These are phyloP conservation scores for Exocentrus adspersus DNA, from an alignment of 2,888 invertebrate species.

Conservation along the genomic window DNA sequence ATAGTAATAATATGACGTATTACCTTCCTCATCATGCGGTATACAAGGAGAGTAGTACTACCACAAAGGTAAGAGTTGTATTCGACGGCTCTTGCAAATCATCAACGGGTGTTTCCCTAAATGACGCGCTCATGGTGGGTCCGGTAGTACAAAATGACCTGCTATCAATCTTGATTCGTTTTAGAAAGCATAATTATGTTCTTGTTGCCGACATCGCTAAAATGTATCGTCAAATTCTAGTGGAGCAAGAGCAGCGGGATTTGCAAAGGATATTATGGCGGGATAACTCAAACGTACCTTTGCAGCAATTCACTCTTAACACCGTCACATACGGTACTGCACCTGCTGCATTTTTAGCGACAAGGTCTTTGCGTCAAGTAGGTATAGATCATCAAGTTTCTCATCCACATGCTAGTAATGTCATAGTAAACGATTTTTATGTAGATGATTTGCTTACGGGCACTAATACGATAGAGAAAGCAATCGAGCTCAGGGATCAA, in stretches of 20 bases:
- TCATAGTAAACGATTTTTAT: constrained; percentile 9
- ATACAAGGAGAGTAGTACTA: constrained; percentile 15
- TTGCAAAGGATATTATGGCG: constrained; percentile 23
- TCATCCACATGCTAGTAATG: constrained; percentile 1
- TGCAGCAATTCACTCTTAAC: neutral
- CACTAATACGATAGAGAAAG: neutral
- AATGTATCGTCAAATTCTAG: constrained; percentile 20
- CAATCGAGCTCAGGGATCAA: too few relatives aligned
- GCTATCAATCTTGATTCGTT: constrained; percentile 15
- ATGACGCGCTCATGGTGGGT: constrained; percentile 15
- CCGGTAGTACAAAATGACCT: constrained; percentile 25
- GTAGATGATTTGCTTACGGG: constrained; percentile 24
- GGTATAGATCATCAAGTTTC: neutral
- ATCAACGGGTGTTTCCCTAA: constrained; percentile 5
- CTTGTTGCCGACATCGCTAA: constrained; percentile 21
- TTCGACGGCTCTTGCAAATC: constrained; percentile 16
- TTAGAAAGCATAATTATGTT: constrained; percentile 15
- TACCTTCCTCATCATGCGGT: constrained; percentile 22
- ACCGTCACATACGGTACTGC: constrained; percentile 27
- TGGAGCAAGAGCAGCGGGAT: neutral
- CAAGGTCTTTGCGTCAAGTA: constrained; percentile 18
- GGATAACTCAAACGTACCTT: neutral
- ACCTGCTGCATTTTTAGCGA: constrained; percentile 18
- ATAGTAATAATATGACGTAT: neutral
- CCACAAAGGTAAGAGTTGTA: constrained; percentile 25